Evolutionary conservation across 2,113 vertebrate genomes (phyloP), one percentile per base, ranked within the genome.

Genomic region (Peromyscus polionotus): DNA sequence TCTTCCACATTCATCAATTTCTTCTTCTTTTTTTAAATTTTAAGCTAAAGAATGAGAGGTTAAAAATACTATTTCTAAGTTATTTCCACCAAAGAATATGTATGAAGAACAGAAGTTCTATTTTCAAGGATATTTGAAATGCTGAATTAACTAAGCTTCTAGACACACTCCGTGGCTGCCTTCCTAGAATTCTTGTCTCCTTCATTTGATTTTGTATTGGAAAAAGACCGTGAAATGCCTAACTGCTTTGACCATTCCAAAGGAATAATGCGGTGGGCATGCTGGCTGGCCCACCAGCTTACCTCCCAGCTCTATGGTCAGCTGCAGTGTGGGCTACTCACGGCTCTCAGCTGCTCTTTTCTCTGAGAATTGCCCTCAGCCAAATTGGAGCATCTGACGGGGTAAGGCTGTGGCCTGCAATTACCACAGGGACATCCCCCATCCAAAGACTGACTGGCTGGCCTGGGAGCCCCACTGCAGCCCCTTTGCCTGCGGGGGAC

Each of bases 31-130:
- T 59, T 59, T 79, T 14, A 36, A 36, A 83, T 73, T 73, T 79
- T 79, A 94, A 77, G 70, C 57, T 51, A 73, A 95, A 93, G 85
- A 81, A 94, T 45, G 26, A 70, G 24, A 88, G 22, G 17, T 80
- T 94, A 88, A 93, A 95, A 97, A 86, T 63, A 93, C 68, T 68
- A 20, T 79, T 88, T 92, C 51, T 59, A 85, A 39, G 42, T 85
- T 88, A 88, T 61, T 95, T 84, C 83, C 92, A 87, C 73, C 63
- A 94, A 72, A 80, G 33, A 88, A 90, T 84, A 75, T 65, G 19
- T 28, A 42, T 31, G 39, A 93, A 87, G 39, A 91, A 79, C 12
- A 87, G 51, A 92, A 94, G 90, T 57, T 92, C 91, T 95, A 67
- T 61, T 95, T 93, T 86, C 42, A 94, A 80, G 85, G 76, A 24